These are phyloP conservation scores for Drosophila hydei DNA, from an alignment of 1,140 invertebrate genomes.

Conservation along the genomic window DNA sequence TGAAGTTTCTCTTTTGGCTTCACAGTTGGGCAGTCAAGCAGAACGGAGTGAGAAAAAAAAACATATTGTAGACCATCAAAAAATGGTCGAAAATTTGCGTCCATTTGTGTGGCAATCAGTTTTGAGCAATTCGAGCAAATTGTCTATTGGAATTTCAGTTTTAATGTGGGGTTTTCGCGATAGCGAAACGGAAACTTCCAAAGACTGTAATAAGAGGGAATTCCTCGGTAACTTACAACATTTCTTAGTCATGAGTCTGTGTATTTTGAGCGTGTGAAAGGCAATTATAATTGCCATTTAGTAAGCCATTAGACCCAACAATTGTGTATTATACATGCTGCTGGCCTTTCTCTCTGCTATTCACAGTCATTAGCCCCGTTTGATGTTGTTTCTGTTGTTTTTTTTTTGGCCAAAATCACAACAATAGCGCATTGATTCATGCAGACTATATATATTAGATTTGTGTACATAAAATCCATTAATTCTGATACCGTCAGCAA, in stretches of 20 bases:
- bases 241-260: conserved; percentile 47
- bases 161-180: conserved; percentile 34
- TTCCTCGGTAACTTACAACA: conserved; percentile 47
- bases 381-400: not conserved
- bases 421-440: conserved; percentile 57
- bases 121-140: conserved; percentile 24
- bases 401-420: conserved; percentile 22
- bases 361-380: conserved; percentile 32
- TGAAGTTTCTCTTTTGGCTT: conserved; percentile 40
- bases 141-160: conserved; percentile 22
- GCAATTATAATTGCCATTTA: conserved; percentile 35
- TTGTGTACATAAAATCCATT: conserved; percentile 56
- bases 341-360: conserved; percentile 17
- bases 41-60: conserved; percentile 41
- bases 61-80: not conserved
- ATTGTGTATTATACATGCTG: not conserved
- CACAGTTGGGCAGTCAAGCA: conserved; percentile 64
- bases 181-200: conserved; percentile 24
- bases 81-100: conserved; percentile 3
- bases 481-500: conserved; percentile 60
- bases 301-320: conserved; percentile 38
- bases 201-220: conserved; percentile 31
- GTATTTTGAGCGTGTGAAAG: conserved; percentile 54
- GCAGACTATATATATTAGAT: conserved; percentile 3
- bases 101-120: conserved; percentile 37